These are phyloP conservation scores for Artibeus lituratus DNA, from an alignment of 2,797 vertebrate genomes.

Conservation along the genomic window DNA sequence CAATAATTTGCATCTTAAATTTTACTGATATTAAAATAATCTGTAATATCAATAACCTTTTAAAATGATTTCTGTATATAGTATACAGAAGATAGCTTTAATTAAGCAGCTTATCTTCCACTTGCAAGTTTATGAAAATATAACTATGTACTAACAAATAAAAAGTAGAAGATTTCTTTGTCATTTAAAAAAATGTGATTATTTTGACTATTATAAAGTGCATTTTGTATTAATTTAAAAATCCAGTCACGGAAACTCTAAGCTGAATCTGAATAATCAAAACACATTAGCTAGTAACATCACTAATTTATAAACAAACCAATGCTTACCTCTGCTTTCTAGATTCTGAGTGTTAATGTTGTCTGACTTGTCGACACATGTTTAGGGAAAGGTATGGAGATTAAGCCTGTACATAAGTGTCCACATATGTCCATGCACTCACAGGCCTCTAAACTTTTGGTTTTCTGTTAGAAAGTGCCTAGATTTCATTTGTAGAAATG, in stretches of 20 bases:
- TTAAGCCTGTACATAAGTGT: not conserved
- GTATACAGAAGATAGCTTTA: slow-evolving; percentile 58
- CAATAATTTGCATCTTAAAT: not conserved
- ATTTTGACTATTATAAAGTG: not conserved
- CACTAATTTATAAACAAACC: not conserved
- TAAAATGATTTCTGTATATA: slow-evolving; percentile 66
- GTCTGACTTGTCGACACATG: not conserved
- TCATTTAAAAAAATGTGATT: slow-evolving; percentile 12
- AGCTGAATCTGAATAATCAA: not conserved
- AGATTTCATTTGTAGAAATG: slow-evolving; percentile 2
- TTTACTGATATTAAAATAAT: slow-evolving; percentile 1
- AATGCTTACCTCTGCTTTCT: not conserved
- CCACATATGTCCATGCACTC: not conserved
- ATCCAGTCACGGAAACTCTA: not conserved
- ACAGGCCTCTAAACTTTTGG: not conserved
- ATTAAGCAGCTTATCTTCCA: not conserved
- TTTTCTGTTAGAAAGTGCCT: not conserved
- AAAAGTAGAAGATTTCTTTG: not conserved
- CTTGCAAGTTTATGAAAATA: not conserved
- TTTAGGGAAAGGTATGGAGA: not conserved
- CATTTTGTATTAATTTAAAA: not conserved
- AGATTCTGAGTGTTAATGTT: not conserved
- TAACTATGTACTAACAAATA: not conserved
- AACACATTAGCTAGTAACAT: not conserved
- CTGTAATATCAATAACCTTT: slow-evolving; percentile 69